Evolutionary conservation across 2,888 invertebrate species (phyloP).

Genomic region (Tetragonisca angustula): DNA sequence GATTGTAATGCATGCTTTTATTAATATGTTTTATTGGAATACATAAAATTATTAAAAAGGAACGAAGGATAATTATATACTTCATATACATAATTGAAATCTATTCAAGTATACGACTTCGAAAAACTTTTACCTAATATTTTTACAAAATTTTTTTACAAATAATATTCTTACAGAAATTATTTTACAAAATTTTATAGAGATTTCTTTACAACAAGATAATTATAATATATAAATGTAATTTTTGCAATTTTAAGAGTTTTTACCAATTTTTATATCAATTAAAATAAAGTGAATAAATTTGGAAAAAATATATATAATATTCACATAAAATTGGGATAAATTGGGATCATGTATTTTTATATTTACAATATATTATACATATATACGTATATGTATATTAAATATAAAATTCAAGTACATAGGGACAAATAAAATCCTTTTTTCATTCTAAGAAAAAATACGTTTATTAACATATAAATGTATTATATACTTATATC

Average conservation of each 20-base stretch:
- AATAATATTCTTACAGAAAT: neutral
- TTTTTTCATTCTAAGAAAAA: constrained; percentile 9
- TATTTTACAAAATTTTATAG: neutral
- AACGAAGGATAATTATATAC: neutral
- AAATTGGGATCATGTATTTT: neutral
- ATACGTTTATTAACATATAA: constrained; percentile 28
- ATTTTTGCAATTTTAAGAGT: neutral
- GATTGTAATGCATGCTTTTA: constrained; percentile 16
- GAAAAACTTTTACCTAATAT: neutral
- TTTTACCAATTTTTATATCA: neutral
- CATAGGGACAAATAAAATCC: constrained; percentile 35
- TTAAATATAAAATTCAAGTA: constrained; percentile 18
- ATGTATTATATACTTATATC: constrained; percentile 10
- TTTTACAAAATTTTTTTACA: too few species aligned
- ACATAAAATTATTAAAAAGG: constrained; percentile 25
- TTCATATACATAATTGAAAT: constrained; percentile 4
- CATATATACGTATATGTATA: neutral
- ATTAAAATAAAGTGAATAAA: neutral
- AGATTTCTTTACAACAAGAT: neutral
- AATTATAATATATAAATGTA: neutral
- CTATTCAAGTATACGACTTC: neutral
- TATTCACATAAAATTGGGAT: neutral
- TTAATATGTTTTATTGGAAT: constrained; percentile 8
- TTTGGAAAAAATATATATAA: neutral
- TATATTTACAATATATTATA: neutral